A percentile compares a stretch with the other conserved stretches of the same genome.
These are phyloP conservation scores for Epizoanthus fatuus DNA, from an alignment of 92 coral and sea anemone species.

Conservation along the genomic window DNA sequence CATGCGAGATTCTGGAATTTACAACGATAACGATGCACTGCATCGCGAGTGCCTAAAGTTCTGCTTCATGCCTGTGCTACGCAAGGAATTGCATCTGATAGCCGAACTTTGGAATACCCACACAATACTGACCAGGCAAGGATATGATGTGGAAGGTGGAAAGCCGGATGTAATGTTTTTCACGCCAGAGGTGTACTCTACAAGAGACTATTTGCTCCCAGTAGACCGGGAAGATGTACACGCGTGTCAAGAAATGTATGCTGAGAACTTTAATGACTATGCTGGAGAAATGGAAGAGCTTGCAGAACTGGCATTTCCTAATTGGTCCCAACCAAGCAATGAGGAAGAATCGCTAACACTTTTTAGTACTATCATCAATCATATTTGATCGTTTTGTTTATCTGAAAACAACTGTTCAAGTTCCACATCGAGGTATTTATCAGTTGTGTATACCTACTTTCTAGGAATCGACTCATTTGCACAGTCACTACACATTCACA, in stretches of 20 bases:
- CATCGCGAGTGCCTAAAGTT: conserved; percentile 50
- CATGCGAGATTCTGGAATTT: conserved; percentile 52
- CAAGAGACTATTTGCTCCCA: conserved; percentile 32
- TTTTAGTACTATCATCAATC: conserved; percentile 14
- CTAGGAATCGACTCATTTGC: no score
- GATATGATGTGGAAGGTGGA: conserved; percentile 41
- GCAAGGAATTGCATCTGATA: conserved; percentile 24
- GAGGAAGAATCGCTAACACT: conserved; percentile 38
- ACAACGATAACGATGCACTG: neutral
- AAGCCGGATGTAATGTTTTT: conserved; percentile 57
- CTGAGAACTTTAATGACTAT: conserved; percentile 31
- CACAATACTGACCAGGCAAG: conserved; percentile 25
- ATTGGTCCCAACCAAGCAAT: conserved; percentile 32
- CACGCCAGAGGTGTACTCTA: conserved; percentile 36
- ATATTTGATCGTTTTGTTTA: neutral
- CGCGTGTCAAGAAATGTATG: conserved; percentile 37
- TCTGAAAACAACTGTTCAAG: no score
- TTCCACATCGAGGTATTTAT: no score
- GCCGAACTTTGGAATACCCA: conserved; percentile 47
- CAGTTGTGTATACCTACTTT: no score
- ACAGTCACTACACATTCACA: no score
- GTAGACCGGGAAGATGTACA: conserved; percentile 41
- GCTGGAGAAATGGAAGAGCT: conserved; percentile 34
- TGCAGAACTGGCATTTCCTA: conserved; percentile 16
- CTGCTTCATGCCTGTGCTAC: conserved; percentile 53